phyloP scores from a whole-genome alignment of 2,797 vertebrate genomes.

The Morus bassanus region DNA sequence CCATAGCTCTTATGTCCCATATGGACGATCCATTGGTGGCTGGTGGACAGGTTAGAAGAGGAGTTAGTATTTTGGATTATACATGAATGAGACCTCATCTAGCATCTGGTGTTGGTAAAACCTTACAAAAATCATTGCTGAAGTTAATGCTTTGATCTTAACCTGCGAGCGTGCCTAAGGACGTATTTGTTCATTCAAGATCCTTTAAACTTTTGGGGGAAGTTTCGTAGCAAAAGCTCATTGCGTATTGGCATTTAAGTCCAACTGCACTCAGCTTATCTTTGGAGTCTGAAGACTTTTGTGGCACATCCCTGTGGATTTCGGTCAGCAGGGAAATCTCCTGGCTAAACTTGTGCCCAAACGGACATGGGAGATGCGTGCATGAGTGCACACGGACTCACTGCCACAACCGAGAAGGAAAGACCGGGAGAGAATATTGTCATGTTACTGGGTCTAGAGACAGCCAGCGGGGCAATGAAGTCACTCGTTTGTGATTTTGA shows the following conservation, averaged over 20 bases:
- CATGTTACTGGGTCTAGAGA: background rate
- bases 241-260: background rate
- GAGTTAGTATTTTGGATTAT: slow-evolving; percentile 68
- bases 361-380: fast-evolving
- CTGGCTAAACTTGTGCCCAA: background rate
- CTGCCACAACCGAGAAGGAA: background rate
- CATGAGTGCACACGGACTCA: background rate
- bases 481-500: slow-evolving; percentile 16
- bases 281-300: background rate
- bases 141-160: background rate
- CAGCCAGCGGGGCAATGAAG: slow-evolving; percentile 14
- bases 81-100: background rate
- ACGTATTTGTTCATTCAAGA: fast-evolving
- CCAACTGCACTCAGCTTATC: background rate
- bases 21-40: slow-evolving; percentile 83
- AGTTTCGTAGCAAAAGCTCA: background rate
- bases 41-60: slow-evolving; percentile 84
- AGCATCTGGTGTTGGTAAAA: background rate
- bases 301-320: background rate
- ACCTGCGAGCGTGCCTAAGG: background rate
- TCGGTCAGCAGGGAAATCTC: background rate
- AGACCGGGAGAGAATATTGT: background rate
- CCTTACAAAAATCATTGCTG: background rate
- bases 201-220: background rate
- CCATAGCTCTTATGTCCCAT: slow-evolving; percentile 94